Base-by-base conservation (phyloP, 30 jellyfish, hydroid and myxozoan genomes). In the Aurelia aurita region DNA sequence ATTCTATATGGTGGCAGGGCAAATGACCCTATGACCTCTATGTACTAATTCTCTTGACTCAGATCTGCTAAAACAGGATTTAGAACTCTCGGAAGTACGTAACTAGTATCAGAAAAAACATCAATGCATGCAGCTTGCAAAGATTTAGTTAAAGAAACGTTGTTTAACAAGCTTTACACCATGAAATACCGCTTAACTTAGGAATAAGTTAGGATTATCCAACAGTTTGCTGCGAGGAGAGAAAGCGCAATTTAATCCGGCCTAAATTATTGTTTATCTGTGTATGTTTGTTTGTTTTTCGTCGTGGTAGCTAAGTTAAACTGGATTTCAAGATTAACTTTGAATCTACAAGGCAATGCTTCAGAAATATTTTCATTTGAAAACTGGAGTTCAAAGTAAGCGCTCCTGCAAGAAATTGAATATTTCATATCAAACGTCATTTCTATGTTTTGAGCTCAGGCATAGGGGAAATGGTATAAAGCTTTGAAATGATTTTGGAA, bases 141-240 rank as follows among this genome's bases (percentile, higher is more conserved):
- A 22, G 29, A 9, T 55, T 55, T 55, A 22, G 2, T 22, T 55
- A 13, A 55, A 55, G 13, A 22, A 55, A 14, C 67, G 29, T 22
- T 10, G 0, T 55, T 22, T 19, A 19, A 22, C 25, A 14, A 55
- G 29, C 67, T 19, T 55, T n/a, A 2, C 29, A 6, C 12, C 29
- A n/a, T 19, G 14, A 14, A 14, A 3, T 0, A 5, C 29, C 67
- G 8, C 67, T 77, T 51, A 61, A 77, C 79, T 2, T 34, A 1
- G 71, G 18, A 29, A 32, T 77, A 34, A 58, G 88, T 51, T 29
- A 35, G 88, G 88, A 77, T 77, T 61, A 77, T 59, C 79, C 25
- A 5, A n/a, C 21, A 61, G 79, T 60, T 67, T 31, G 25, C 67
- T 22, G 67, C 29, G 67, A 32, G 1, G 14, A 19, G 53, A 20